Conservation (phyloP, 2,797 vertebrate species). For the Ptychobarbus kaznakovi region DNA sequence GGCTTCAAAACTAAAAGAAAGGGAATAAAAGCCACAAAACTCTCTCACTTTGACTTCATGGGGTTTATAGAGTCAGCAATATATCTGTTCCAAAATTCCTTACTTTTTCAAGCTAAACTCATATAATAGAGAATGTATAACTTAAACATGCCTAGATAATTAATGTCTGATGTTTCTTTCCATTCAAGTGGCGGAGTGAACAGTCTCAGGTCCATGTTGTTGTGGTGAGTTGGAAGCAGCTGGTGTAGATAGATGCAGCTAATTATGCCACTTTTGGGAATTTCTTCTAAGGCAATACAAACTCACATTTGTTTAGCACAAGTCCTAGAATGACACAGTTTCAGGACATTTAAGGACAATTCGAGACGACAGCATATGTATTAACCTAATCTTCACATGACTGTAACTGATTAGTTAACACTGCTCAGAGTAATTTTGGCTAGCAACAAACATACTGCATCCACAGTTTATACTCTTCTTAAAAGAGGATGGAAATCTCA, state of each 20-base stretch:
- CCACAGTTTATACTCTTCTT: neutral
- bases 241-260: neutral
- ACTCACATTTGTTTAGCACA: neutral
- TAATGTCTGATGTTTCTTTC: constrained; percentile 2
- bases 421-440: neutral
- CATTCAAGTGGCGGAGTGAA: neutral
- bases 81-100: neutral
- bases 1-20: neutral
- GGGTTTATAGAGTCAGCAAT: neutral
- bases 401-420: neutral
- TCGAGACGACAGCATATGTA: neutral
- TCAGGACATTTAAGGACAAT: neutral
- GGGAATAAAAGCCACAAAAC: neutral
- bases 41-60: neutral
- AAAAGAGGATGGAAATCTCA: neutral
- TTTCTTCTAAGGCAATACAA: neutral
- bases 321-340: neutral
- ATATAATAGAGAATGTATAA: neutral
- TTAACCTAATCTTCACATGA: neutral
- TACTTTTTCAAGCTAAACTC: neutral
- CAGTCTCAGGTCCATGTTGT: neutral
- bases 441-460: neutral
- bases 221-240: neutral
- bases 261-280: neutral
- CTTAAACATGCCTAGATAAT: neutral